Base-by-base conservation (phyloP, 2,888 invertebrate genomes). In the Meloe dianella region DNA sequence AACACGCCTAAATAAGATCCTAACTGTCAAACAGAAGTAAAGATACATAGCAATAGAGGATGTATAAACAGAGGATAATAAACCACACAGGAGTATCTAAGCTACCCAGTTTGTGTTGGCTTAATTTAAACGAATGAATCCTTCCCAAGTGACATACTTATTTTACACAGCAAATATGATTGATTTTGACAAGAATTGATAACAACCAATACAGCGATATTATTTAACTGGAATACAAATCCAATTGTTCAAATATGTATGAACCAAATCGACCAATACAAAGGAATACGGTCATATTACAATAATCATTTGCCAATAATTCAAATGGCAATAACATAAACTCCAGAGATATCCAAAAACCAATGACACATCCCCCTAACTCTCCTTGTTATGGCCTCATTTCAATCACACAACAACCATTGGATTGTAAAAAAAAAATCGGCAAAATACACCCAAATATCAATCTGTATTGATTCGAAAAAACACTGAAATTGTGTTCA, bases 101-200 rank as follows among this genome's bases (percentile, higher is more conserved):
- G 35, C 12, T 14, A 14, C 6, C 1, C 1, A 6, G 9, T 30
- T 30, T 30, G 30, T 35, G 35, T 12, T 14, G 41, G n/a, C 7
- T 4, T 35, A 35, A 35, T 41, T 41, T 17, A n/a, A 41, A 6
- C 41, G 7, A 41, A 38, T n/a, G n/a, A 41, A 41, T n/a, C 41
- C 17, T 9, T 10, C 47, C 20, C 47, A 10, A 20, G 9, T 47
- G 47, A 12, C 47, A 10, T 9, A 20, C 3, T 47, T 47, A 20
- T 20, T 47, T 20, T 47, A 10, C 3, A 9, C 20, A 20, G 2
- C 17, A 47, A 47, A 47, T 47, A 47, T 10, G 47, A 47, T 47
- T 47, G 47, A 20, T 47, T 47, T 67, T 67, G 67, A 61, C 64
- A 67, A 60, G 60, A 60, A 66, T 56, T 60, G 66, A 63, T 66